Conservation (phyloP, 2,888 invertebrate species). For the Drosophila helvetica region DNA sequence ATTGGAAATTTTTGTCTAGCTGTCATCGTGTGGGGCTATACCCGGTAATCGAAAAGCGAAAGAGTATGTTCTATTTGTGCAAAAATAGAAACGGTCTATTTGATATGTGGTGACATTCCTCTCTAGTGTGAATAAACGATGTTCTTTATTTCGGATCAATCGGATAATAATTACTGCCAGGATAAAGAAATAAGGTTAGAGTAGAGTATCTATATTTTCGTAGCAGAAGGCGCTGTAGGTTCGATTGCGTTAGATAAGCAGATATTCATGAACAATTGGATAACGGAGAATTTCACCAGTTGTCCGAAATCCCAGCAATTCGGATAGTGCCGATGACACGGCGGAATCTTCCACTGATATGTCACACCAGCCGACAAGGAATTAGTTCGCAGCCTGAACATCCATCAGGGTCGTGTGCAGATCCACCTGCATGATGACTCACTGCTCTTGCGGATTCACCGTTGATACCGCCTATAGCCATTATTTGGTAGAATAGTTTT, state of each 20-base stretch:
- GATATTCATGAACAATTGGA: conserved; percentile 23
- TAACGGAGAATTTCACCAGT: conserved; percentile 17
- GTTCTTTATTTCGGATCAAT: no score
- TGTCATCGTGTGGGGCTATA: background rate
- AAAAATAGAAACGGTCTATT: background rate
- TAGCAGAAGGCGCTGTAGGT: conserved; percentile 1
- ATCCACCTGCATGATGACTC: conserved; percentile 16
- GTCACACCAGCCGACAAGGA: conserved; percentile 3
- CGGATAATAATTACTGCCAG: no score
- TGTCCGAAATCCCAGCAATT: conserved; percentile 16
- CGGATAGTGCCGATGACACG: conserved; percentile 9
- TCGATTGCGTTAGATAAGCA: conserved; percentile 15
- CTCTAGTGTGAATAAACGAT: no score
- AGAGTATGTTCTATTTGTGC: background rate
- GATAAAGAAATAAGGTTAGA: no score
- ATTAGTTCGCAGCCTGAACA: conserved; percentile 1
- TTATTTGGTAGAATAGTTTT: conserved; percentile 18
- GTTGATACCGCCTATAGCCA: background rate
- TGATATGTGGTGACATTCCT: no score
- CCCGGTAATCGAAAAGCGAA: background rate
- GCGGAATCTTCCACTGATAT: background rate
- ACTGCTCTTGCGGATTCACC: background rate
- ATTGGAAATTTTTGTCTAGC: conserved; percentile 8
- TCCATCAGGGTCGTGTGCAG: background rate
- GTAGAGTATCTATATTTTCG: conserved; percentile 6